Base-by-base conservation (phyloP, 2,113 vertebrate genomes). In the Paracanthobrama guichenoti region DNA sequence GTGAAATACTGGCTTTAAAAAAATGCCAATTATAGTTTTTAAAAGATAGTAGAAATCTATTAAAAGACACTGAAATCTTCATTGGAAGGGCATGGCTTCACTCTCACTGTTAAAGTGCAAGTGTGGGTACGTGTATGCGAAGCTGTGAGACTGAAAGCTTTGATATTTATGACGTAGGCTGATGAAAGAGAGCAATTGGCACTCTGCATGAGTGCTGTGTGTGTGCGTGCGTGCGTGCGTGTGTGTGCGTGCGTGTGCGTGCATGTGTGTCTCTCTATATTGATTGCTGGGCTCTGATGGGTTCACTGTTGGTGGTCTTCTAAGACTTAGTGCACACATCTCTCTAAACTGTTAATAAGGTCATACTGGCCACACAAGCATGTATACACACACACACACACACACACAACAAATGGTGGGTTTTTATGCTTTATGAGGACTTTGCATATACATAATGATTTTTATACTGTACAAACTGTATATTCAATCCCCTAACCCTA, bases 81-180 rank as follows among this genome's bases (percentile, higher is more conserved):
- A 60, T 13, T 16, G 14, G 67, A 72, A 28, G 55, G 24, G 39
- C n/a, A 74, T 72, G 39, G 81, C 35, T 50, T 28, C 35, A 12
- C 24, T 60, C 10, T 60, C 16, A n/a, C 7, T 60, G 35, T 59
- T 46, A 74, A 73, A 74, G 35, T 72, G 35, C 6, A 31, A 26
- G 28, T 55, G n/a, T 59, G 72, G 44, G 73, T 53, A 26, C 22
- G 6, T 35, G 64, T 2, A 48, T 62, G 22, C 12, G 48, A 18
- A 64, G 18, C 71, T 74, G 71, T 48, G 59, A 77, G 73, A 84
- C 57, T 53, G 26, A 66, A 73, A 77, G 26, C 82, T 84, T 64
- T 84, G 82, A 84, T 84, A 84, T 84, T 77, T 77, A 77, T 84
- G 82, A 84, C 82, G n/a, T 77, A 66, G 44, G 46, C 82, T 77